Evolutionary conservation across 2,888 invertebrate genomes (phyloP).

Genomic region (Lasioglossum calceatum): DNA sequence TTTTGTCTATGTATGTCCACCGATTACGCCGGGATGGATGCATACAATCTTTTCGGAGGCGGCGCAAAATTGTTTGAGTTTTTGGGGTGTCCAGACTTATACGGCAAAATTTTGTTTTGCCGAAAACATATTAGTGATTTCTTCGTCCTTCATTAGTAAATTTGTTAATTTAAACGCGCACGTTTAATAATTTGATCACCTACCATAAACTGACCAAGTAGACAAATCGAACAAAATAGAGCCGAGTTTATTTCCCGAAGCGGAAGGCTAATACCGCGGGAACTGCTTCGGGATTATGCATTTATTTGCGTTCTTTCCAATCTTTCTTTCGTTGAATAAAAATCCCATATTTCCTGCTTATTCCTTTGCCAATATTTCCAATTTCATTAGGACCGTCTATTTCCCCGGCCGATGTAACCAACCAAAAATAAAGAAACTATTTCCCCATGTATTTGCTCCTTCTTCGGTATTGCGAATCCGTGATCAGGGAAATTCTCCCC

Average conservation of each 20-base stretch:
- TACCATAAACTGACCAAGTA: background rate
- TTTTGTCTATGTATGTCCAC: no score
- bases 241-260: background rate
- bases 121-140: no score
- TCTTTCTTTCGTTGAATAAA: background rate
- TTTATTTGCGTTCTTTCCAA: background rate
- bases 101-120: no score
- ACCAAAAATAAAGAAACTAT: conserved; percentile 16
- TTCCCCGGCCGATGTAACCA: conserved; percentile 22
- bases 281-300: background rate
- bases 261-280: background rate
- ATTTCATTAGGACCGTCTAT: conserved; percentile 16
- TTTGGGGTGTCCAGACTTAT: no score
- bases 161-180: background rate
- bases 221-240: background rate
- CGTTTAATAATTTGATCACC: background rate
- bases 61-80: no score
- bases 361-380: conserved; percentile 26
- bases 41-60: no score
- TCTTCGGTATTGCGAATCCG: background rate
- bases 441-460: background rate
- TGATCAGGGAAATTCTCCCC: background rate
- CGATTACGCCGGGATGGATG: no score
- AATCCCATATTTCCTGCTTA: conserved; percentile 11
- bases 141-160: background rate